Percentiles rank a stretch among this genome's conserved stretches.
phyloP scores from a whole-genome alignment of 1,140 invertebrate genomes.

The Phthorimaea operculella region DNA sequence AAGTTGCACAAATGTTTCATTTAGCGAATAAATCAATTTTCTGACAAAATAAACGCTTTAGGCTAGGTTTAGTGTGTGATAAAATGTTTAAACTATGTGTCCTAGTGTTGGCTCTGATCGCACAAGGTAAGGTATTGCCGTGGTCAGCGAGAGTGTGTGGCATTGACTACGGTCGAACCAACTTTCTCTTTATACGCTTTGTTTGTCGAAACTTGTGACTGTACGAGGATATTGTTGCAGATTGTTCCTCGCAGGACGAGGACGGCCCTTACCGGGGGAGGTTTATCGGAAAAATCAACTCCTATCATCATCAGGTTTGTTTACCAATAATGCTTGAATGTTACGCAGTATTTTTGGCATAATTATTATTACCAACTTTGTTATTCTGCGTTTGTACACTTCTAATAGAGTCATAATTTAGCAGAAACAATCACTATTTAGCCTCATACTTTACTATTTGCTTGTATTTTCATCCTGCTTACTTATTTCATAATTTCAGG shows the following conservation, averaged over 20 bases:
- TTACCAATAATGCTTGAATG: background rate
- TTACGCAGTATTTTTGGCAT: too few species aligned
- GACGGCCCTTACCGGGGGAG: constrained; percentile 83
- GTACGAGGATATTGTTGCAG: constrained; percentile 27
- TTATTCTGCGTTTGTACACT: too few species aligned
- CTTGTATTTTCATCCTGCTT: too few species aligned
- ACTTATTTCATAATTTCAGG: too few species aligned
- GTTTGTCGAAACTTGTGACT: background rate
- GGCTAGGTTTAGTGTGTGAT: constrained; percentile 5
- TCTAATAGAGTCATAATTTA: too few species aligned
- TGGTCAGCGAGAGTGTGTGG: background rate
- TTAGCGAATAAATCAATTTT: background rate
- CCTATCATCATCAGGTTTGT: constrained; percentile 83
- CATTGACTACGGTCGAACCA: background rate
- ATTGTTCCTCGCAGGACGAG: constrained; percentile 60
- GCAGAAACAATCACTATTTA: too few species aligned
- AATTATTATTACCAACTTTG: too few species aligned
- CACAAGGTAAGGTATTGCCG: constrained; percentile 28
- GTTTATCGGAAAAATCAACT: constrained; percentile 86
- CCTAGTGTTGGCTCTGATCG: constrained; percentile 19
- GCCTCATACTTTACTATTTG: too few species aligned
- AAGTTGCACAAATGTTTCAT: constrained; percentile 2
- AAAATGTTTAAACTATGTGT: constrained; percentile 23
- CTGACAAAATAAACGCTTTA: background rate
- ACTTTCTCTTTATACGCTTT: constrained; percentile 27